Evolutionary conservation across 2,797 vertebrate species (phyloP).

Genomic region (Emys orbicularis): DNA sequence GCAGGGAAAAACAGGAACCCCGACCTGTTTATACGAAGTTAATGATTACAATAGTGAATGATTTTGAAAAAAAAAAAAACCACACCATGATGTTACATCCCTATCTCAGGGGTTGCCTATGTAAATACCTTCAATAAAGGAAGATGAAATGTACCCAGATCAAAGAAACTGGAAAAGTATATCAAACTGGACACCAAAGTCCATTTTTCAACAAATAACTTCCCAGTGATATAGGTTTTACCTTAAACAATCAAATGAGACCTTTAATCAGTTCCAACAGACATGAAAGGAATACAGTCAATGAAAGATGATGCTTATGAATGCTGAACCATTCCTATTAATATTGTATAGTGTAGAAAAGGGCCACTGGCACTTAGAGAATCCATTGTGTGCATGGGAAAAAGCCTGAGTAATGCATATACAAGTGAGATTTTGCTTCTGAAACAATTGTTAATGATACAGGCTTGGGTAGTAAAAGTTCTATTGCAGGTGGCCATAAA

Average conservation of each 20-base stretch:
- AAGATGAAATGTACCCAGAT: neutral
- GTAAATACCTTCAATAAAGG: neutral
- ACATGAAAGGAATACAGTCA: neutral
- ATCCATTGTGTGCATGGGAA: neutral
- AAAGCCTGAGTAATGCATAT: neutral
- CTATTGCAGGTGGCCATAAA: neutral
- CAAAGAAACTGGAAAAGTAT: neutral
- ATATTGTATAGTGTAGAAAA: neutral
- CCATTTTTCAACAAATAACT: neutral
- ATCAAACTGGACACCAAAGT: neutral
- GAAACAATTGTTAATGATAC: neutral
- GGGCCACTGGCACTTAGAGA: neutral
- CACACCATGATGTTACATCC: too few species aligned
- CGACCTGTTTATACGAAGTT: neutral
- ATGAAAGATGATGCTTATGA: neutral
- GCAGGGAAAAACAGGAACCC: neutral
- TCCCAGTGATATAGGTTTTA: neutral
- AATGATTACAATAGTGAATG: neutral
- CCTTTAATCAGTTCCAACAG: neutral
- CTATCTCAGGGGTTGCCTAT: neutral
- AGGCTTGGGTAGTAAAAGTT: neutral
- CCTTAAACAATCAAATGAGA: neutral
- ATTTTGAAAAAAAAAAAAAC: neutral
- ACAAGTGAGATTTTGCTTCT: neutral
- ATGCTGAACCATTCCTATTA: neutral